Conservation (phyloP, 2,797 vertebrate species). For the Holocentrus rufus region DNA sequence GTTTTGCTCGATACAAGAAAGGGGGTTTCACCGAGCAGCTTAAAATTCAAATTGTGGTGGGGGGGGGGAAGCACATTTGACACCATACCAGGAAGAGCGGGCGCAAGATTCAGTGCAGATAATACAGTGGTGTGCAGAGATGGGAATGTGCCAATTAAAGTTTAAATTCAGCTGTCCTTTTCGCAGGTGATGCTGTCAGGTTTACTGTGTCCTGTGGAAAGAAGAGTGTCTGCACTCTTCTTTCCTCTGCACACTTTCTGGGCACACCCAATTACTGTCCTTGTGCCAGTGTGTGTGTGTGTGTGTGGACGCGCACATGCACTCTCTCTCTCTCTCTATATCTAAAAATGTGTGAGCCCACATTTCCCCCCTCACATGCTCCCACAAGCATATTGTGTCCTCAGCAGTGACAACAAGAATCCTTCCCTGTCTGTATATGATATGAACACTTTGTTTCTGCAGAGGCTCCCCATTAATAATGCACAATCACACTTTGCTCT, state of each 20-base stretch:
- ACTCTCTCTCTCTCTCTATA: not conserved
- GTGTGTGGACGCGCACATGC: not conserved
- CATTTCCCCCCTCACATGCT: not conserved
- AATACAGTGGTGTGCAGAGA: not conserved
- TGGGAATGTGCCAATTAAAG: slow-evolving; percentile 24
- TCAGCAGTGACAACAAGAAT: slow-evolving; percentile 21
- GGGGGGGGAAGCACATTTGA: not conserved
- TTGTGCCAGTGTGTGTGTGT: slow-evolving; percentile 9
- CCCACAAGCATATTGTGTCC: not conserved
- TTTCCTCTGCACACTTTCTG: not conserved
- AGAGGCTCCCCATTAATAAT: slow-evolving; percentile 57
- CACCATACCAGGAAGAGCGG: not conserved
- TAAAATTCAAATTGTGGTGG: not conserved
- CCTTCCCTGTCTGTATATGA: slow-evolving; percentile 13
- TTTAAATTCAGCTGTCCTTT: slow-evolving; percentile 32
- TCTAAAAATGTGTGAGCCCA: not conserved
- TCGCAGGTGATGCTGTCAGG: not conserved
- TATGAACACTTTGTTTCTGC: slow-evolving; percentile 41
- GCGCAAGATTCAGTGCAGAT: not conserved
- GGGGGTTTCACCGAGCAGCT: not conserved
- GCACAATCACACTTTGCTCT: slow-evolving; percentile 44
- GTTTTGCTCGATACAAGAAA: not conserved
- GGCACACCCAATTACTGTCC: slow-evolving; percentile 39
- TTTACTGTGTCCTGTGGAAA: not conserved
- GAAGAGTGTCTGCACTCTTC: not conserved